Percentiles rank a stretch among this genome's conserved stretches.
These are phyloP conservation scores for Dinocampus coccinellae DNA, from an alignment of 2,888 invertebrate genomes.

Conservation along the genomic window DNA sequence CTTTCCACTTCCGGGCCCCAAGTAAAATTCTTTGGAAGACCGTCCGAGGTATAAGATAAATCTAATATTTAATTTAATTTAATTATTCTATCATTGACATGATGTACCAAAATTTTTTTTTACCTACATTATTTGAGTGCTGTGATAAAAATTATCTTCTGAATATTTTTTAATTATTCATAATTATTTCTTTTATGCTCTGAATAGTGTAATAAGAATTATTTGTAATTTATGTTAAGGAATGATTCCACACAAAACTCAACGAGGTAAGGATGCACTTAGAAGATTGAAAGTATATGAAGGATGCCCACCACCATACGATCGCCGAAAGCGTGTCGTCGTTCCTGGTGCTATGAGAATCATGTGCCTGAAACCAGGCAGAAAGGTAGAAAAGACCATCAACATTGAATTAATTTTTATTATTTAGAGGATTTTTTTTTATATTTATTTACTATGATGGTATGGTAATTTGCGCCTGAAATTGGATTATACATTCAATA, in stretches of 20 bases:
- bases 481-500: constrained; percentile 51
- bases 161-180: constrained; percentile 45
- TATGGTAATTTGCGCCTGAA: constrained; percentile 77
- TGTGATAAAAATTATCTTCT: constrained; percentile 69
- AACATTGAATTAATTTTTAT: background rate
- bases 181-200: background rate
- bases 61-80: constrained; percentile 33
- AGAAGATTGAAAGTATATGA: constrained; percentile 93
- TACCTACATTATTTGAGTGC: constrained; percentile 84
- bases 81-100: constrained; percentile 40
- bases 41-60: constrained; percentile 83
- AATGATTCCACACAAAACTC: constrained; percentile 99
- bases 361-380: constrained; percentile 93
- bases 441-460: constrained; percentile 58
- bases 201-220: constrained; percentile 11
- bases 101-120: constrained; percentile 70
- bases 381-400: constrained; percentile 83
- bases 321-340: constrained; percentile 94
- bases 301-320: constrained; percentile 97
- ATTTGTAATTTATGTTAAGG: constrained; percentile 73
- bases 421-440: background rate
- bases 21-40: constrained; percentile 97
- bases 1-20: constrained; percentile 98
- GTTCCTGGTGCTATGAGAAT: constrained; percentile 96
- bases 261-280: constrained; percentile 94